Evolutionary conservation across 2,797 vertebrate genomes (phyloP).

Genomic region (Carduelis carduelis): DNA sequence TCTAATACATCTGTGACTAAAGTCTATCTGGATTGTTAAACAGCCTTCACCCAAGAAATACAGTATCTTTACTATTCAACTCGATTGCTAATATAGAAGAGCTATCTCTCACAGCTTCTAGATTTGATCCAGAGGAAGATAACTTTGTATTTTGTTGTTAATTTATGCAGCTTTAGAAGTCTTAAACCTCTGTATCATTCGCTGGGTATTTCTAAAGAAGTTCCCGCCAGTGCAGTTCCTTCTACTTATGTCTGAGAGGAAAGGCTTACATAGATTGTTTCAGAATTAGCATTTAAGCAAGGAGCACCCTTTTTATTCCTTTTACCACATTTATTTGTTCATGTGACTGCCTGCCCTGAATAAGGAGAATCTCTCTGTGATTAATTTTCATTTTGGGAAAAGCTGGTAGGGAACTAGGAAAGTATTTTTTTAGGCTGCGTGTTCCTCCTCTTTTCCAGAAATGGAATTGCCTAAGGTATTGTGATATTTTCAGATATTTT

Average conservation of each 20-base stretch:
- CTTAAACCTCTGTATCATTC: background rate
- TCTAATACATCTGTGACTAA: background rate
- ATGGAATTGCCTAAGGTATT: slow-evolving; percentile 55
- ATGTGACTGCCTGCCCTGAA: background rate
- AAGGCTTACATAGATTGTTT: background rate
- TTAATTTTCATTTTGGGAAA: slow-evolving; percentile 20
- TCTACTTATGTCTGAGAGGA: background rate
- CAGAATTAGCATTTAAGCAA: background rate
- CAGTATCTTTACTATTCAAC: background rate
- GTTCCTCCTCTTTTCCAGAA: slow-evolving; percentile 41
- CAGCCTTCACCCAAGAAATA: background rate
- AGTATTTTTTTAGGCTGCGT: background rate
- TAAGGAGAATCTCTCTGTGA: background rate
- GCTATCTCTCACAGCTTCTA: background rate
- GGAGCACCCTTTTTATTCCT: background rate
- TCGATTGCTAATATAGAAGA: rapidly evolving
- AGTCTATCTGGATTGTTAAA: background rate
- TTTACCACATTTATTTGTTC: background rate
- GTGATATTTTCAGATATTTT: slow-evolving; percentile 58
- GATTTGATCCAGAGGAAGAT: background rate
- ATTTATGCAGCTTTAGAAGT: background rate
- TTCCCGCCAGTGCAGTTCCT: background rate
- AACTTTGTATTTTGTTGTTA: background rate
- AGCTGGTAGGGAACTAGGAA: background rate
- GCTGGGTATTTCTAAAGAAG: background rate